phyloP scores from a whole-genome alignment of 2,797 vertebrate species.

The Coluber constrictor region DNA sequence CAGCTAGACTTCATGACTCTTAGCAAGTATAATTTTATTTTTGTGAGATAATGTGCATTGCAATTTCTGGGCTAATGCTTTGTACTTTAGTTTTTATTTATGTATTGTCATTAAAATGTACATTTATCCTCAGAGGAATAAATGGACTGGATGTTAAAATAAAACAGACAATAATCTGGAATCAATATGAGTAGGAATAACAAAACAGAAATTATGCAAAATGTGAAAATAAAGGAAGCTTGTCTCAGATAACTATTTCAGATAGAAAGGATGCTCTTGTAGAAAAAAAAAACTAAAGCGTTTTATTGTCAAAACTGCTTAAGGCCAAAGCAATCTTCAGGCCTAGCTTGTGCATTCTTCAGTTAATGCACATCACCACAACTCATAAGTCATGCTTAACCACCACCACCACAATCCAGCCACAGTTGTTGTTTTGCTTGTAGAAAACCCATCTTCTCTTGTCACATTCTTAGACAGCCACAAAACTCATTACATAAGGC shows the following conservation, averaged over 20 bases:
- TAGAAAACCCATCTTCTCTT: background rate
- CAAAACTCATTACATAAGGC: background rate
- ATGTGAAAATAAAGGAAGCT: background rate
- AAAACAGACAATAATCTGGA: slow-evolving; percentile 7
- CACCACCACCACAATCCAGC: background rate
- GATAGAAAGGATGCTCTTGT: background rate
- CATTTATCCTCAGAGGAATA: slow-evolving; percentile 20
- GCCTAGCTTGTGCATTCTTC: background rate
- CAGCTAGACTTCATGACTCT: slow-evolving; percentile 2
- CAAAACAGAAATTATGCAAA: slow-evolving; percentile 5
- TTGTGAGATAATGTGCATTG: slow-evolving; percentile 13
- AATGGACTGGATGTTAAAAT: slow-evolving; percentile 10
- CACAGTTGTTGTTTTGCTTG: background rate
- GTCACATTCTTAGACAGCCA: background rate
- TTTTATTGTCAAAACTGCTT: background rate
- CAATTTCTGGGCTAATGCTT: slow-evolving; percentile 21
- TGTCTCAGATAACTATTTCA: slow-evolving; percentile 1
- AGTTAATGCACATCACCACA: background rate
- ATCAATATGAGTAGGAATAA: background rate
- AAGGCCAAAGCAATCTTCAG: background rate
- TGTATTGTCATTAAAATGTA: slow-evolving; percentile 27
- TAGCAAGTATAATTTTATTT: slow-evolving; percentile 23
- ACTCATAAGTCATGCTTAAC: background rate
- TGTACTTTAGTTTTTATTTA: slow-evolving; percentile 34
- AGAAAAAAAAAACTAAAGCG: background rate